Conservation (phyloP, 2,113 vertebrate species). For the Megalops atlanticus region DNA sequence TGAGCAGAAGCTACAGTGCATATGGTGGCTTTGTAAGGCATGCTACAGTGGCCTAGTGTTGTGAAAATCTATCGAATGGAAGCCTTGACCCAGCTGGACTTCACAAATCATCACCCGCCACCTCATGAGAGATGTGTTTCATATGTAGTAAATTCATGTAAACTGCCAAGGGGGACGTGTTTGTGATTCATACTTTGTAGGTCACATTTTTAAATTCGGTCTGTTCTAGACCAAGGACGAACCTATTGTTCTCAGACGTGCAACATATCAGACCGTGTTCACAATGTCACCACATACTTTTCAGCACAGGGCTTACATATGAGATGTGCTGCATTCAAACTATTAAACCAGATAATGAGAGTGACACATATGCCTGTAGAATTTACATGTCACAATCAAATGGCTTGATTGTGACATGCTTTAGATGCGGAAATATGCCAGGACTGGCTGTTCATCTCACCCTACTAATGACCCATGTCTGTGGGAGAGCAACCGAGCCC, state of each 20-base stretch:
- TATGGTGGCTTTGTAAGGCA: too few species aligned
- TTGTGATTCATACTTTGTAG: constrained; percentile 2
- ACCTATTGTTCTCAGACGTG: background rate
- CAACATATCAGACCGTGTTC: background rate
- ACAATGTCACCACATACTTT: background rate
- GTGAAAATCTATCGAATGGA: background rate
- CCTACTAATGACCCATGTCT: background rate
- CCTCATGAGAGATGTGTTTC: background rate
- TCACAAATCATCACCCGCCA: constrained; percentile 28
- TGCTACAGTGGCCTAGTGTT: too few species aligned
- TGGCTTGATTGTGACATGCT: background rate
- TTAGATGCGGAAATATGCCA: background rate
- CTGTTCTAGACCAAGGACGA: background rate
- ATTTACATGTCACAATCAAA: background rate
- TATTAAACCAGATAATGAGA: background rate
- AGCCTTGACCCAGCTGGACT: constrained; percentile 28
- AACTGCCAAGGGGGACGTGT: background rate
- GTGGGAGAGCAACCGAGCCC: constrained; percentile 32
- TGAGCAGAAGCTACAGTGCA: too few species aligned
- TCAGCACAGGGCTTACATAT: background rate
- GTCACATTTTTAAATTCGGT: background rate
- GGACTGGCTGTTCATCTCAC: background rate
- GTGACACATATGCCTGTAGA: background rate
- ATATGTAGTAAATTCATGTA: background rate
- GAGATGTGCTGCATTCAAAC: background rate